Evolutionary conservation across 2,113 vertebrate species (phyloP).

Genomic region (Paralichthys olivaceus): DNA sequence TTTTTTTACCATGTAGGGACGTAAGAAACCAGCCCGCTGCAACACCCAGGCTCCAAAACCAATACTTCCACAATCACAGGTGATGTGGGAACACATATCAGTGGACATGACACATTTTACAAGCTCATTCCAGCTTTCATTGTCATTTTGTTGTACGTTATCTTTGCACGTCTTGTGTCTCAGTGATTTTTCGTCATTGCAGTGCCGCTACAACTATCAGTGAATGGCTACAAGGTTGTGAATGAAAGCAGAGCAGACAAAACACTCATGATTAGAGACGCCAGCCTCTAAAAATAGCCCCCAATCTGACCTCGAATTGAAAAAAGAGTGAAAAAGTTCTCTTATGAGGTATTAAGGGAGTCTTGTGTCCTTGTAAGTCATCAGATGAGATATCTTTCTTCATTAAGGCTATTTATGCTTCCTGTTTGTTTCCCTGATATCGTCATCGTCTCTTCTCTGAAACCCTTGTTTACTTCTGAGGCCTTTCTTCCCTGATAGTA

Average conservation of each 20-base stretch:
- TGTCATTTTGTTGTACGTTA: slow-evolving; percentile 5
- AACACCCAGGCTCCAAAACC: slow-evolving; percentile 9
- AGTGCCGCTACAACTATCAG: neutral
- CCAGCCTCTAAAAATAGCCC: slow-evolving; percentile 48
- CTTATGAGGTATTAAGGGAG: neutral
- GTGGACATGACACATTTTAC: neutral
- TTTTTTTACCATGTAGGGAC: slow-evolving; percentile 22
- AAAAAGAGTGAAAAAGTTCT: neutral
- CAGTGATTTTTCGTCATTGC: neutral
- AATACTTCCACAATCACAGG: slow-evolving; percentile 12
- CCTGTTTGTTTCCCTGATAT: neutral
- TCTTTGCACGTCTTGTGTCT: slow-evolving; percentile 11
- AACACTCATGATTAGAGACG: slow-evolving; percentile 30
- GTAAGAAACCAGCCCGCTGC: slow-evolving; percentile 14
- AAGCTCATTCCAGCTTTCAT: neutral
- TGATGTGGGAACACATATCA: slow-evolving; percentile 7
- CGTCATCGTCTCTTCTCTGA: too few relatives aligned
- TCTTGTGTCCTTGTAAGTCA: neutral
- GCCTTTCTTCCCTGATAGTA: too few relatives aligned
- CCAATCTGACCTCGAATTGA: slow-evolving; percentile 35
- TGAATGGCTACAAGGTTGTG: slow-evolving; percentile 25
- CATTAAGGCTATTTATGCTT: too few relatives aligned
- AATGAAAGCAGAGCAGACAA: slow-evolving; percentile 36
- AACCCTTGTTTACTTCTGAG: too few relatives aligned
- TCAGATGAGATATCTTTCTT: too few relatives aligned